Conservation (phyloP, 2,888 invertebrate species). For the Danaus chrysippus region DNA sequence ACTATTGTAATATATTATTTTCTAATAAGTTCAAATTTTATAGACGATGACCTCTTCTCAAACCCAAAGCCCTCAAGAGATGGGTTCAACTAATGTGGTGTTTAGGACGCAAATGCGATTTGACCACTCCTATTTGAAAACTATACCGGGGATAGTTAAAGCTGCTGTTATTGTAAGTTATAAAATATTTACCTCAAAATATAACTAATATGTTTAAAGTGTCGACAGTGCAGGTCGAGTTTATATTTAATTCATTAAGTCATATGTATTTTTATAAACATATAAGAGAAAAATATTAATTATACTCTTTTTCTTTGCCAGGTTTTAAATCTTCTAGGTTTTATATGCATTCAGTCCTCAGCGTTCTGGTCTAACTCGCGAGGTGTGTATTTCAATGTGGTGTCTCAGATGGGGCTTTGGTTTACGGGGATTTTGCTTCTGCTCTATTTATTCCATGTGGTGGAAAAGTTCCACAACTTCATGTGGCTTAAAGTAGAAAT, state of each 20-base stretch:
- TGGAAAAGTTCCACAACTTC: slow-evolving; percentile 89
- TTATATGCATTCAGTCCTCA: slow-evolving; percentile 87
- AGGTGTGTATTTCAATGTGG: slow-evolving; percentile 87
- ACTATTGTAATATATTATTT: too few species aligned
- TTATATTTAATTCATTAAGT: too few species aligned
- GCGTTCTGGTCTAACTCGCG: slow-evolving; percentile 79
- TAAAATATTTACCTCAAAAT: slow-evolving; percentile 29
- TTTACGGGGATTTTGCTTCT: slow-evolving; percentile 84
- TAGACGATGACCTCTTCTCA: slow-evolving; percentile 46
- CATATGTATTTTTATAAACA: too few species aligned
- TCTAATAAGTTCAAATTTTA: background rate
- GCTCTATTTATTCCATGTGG: slow-evolving; percentile 88
- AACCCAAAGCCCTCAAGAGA: slow-evolving; percentile 43
- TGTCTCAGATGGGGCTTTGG: slow-evolving; percentile 89
- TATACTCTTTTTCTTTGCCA: slow-evolving; percentile 51
- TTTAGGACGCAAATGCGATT: slow-evolving; percentile 62
- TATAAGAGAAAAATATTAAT: too few species aligned
- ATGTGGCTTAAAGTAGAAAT: slow-evolving; percentile 93
- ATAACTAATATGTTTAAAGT: background rate
- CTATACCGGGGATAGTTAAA: slow-evolving; percentile 58
- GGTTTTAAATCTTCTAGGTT: slow-evolving; percentile 85
- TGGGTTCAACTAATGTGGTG: slow-evolving; percentile 67
- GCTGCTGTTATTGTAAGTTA: slow-evolving; percentile 56
- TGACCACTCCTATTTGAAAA: slow-evolving; percentile 58
- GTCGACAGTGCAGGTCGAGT: too few species aligned